Evolutionary conservation across 2,888 invertebrate species (phyloP).

Genomic region (Pheosia gnoma): DNA sequence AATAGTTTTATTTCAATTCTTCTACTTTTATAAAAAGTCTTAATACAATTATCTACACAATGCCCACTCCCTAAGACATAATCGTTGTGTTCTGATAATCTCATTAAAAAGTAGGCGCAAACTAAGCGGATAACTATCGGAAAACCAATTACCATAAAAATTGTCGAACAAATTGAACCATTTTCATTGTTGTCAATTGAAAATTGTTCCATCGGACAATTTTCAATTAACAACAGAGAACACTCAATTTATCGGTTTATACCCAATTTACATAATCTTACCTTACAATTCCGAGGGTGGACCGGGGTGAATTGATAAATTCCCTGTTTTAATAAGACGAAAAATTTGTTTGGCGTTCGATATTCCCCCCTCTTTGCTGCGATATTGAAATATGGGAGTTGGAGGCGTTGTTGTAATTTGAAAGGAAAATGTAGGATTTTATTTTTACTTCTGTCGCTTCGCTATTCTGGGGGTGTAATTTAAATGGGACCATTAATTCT

Average conservation of each 20-base stretch:
- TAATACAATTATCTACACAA: too few species aligned
- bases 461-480: not conserved
- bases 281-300: slow-evolving; percentile 42
- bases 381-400: slow-evolving; percentile 53
- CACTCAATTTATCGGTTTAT: slow-evolving; percentile 53
- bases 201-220: slow-evolving; percentile 26
- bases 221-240: slow-evolving; percentile 29
- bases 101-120: too few species aligned
- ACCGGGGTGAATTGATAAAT: slow-evolving; percentile 47
- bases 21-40: too few species aligned
- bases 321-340: slow-evolving; percentile 60
- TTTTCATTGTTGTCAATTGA: slow-evolving; percentile 5
- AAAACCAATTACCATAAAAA: slow-evolving; percentile 25
- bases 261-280: slow-evolving; percentile 66
- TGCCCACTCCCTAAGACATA: too few species aligned
- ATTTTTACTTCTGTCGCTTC: slow-evolving; percentile 3
- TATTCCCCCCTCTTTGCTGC: slow-evolving; percentile 33
- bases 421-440: slow-evolving; percentile 31
- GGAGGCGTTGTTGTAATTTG: slow-evolving; percentile 44
- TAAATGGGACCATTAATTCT: not conserved
- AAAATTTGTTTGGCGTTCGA: slow-evolving; percentile 57
- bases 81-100: too few species aligned
- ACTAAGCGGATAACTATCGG: too few species aligned
- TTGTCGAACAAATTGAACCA: slow-evolving; percentile 8
- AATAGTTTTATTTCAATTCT: too few species aligned